Evolutionary conservation across 1,140 invertebrate species (phyloP), one percentile per base, ranked within the genome.

Genomic region (Luehdorfia chinensis): DNA sequence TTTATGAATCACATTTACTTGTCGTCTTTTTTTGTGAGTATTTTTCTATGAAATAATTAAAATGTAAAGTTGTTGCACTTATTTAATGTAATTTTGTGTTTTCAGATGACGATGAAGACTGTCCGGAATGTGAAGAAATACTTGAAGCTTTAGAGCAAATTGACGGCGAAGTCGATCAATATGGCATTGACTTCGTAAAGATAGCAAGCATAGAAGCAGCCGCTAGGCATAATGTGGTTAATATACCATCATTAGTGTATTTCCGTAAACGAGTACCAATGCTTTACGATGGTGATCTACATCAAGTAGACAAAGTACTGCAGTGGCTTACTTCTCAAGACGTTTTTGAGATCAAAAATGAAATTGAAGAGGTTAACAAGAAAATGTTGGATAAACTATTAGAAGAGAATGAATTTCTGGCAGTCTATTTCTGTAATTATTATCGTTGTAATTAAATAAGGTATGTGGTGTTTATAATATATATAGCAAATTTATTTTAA

Each of bases 141-240:
- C 86, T 98, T 46, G 93, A 96, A 81, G 91, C 94, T 45, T 75
- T 98, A 14, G 96, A 97, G 87, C 93, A 96, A 70, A 97, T 98
- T 62, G 96, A 98, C 67, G 95, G 96, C 13, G 96, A 97, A 87
- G 95, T 95, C 2, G 96, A 97, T 88, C 90, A 94, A 47, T 97
- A 92, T 85, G 96, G 95, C 18, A 97, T 98, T 63, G 96, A 98
- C 72, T 97, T 98, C 83, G 96, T 98, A 0, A 97, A 97, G 81
- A 95, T 97, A 32, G 92, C 92, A n/a, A 95, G 95, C 69, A 84
- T 90, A 0, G 93, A 95, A 60, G 93, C 94, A 1, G 94, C 95
- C 9, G 90, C 92, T 41, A 93, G 94, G 64, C 96, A 94, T 69
- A 92, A 92, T 54, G 90, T 97, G 33, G 89, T 95, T 1, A 94